phyloP scores from a whole-genome alignment of 2,797 vertebrate genomes.

The Rhyacichthys aspro region DNA sequence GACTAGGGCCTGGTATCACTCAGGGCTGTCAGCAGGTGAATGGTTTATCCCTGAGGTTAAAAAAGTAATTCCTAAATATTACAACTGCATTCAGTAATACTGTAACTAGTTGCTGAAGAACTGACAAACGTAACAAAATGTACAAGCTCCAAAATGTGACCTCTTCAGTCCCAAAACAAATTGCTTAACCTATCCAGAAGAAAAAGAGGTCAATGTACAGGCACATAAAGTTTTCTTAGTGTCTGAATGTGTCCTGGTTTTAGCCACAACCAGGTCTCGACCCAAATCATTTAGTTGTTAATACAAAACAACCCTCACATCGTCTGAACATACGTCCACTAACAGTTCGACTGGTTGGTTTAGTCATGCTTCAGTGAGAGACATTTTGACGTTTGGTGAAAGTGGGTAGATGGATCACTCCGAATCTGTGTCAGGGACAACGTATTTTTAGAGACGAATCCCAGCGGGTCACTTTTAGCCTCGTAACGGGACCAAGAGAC shows the following conservation, averaged over 20 bases:
- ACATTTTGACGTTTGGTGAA: slow-evolving; percentile 58
- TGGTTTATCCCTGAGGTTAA: no score
- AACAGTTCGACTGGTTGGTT: slow-evolving; percentile 44
- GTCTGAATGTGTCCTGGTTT: slow-evolving; percentile 5
- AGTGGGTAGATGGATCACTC: slow-evolving; percentile 64
- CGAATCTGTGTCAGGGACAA: slow-evolving; percentile 83
- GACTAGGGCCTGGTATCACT: no score
- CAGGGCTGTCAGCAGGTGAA: no score
- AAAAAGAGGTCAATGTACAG: slow-evolving; percentile 5
- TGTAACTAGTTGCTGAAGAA: no score
- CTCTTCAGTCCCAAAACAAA: neutral
- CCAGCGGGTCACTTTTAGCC: slow-evolving; percentile 71
- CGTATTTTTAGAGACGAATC: slow-evolving; percentile 81
- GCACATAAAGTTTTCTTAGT: neutral
- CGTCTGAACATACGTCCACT: slow-evolving; percentile 9
- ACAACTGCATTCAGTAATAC: no score
- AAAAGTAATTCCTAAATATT: no score
- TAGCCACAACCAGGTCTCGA: slow-evolving; percentile 20
- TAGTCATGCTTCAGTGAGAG: slow-evolving; percentile 46
- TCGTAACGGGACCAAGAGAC: slow-evolving; percentile 68
- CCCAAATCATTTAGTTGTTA: slow-evolving; percentile 22
- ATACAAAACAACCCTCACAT: slow-evolving; percentile 5
- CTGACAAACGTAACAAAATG: no score
- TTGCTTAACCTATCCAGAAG: slow-evolving; percentile 4
- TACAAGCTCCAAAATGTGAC: no score